These are phyloP conservation scores for Tenodera sinensis DNA, from an alignment of 2,888 invertebrate species.

Conservation along the genomic window DNA sequence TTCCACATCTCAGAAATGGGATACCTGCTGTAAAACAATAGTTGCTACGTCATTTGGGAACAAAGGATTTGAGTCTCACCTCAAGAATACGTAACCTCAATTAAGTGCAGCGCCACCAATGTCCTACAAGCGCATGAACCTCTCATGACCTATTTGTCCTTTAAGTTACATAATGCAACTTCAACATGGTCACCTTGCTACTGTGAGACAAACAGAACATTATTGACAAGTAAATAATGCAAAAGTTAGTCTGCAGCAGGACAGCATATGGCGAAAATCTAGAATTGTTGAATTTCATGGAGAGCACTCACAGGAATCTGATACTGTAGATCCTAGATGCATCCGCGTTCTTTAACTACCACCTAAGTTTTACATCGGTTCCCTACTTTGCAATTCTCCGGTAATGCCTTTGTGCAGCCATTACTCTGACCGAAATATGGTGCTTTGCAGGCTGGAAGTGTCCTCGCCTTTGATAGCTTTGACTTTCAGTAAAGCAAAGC, in stretches of 20 bases:
- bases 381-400: neutral
- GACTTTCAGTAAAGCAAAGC: too few relatives aligned
- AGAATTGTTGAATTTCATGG: neutral
- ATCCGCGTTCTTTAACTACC: neutral
- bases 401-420: neutral
- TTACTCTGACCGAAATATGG: neutral
- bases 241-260: neutral
- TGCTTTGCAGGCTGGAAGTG: neutral
- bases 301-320: neutral
- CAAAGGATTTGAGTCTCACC: too few relatives aligned
- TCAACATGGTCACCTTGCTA: neutral
- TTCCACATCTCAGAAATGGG: too few relatives aligned
- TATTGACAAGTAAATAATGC: neutral
- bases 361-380: neutral
- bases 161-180: neutral
- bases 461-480: too few relatives aligned
- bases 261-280: neutral
- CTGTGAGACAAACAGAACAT: neutral
- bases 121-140: neutral
- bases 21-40: too few relatives aligned
- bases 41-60: too few relatives aligned
- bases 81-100: too few relatives aligned
- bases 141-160: neutral
- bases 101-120: neutral
- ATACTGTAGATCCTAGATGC: neutral